phyloP scores from a whole-genome alignment of 2,113 vertebrate genomes.

The Sylvietta virens region DNA sequence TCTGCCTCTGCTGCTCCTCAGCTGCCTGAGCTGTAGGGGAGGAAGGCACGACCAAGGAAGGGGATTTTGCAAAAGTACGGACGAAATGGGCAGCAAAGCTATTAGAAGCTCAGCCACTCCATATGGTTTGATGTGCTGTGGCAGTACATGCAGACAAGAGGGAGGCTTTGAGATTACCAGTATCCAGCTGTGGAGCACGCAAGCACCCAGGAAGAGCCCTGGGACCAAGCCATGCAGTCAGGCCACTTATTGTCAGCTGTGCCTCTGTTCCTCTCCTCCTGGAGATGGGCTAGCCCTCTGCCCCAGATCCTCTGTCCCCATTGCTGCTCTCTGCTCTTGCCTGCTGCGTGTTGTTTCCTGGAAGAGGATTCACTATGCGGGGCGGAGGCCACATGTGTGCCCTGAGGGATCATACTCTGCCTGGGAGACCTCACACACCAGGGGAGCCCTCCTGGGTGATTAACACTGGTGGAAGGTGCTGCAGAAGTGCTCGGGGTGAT shows the following conservation, averaged over 20 bases:
- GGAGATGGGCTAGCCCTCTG: neutral
- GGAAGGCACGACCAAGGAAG: neutral
- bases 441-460: neutral
- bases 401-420: neutral
- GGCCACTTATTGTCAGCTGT: accelerated
- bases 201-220: neutral
- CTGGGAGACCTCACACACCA: neutral
- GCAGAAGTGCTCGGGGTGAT: neutral
- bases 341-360: neutral
- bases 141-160: neutral
- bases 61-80: neutral
- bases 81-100: neutral
- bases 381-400: neutral
- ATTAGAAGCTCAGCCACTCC: neutral
- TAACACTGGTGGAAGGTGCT: neutral
- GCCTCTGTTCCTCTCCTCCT: neutral
- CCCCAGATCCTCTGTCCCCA: neutral
- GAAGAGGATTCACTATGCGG: neutral
- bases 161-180: neutral
- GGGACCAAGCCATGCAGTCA: neutral
- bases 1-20: neutral
- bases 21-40: neutral
- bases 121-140: neutral
- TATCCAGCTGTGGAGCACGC: neutral
- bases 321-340: neutral